Evolutionary conservation across 2,797 vertebrate genomes (phyloP).

Genomic region (Enteromius thamalakanensis): DNA sequence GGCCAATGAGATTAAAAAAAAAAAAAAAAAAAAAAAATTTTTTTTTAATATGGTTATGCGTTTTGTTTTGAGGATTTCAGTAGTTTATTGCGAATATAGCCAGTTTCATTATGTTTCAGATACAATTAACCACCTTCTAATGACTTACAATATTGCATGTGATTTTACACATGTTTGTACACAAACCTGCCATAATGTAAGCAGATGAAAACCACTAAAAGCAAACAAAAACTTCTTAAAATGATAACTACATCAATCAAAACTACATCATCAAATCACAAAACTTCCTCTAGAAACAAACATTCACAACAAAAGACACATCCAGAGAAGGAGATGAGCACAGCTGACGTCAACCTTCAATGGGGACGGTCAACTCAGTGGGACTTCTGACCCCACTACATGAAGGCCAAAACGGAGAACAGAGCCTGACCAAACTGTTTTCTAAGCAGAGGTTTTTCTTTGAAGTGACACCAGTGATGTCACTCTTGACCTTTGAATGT

Average conservation of each 20-base stretch:
- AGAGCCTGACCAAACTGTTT: constrained; percentile 20
- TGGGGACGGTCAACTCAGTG: background rate
- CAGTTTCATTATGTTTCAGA: background rate
- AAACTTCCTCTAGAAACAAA: background rate
- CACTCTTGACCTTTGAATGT: constrained; percentile 56
- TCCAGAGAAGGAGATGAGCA: background rate
- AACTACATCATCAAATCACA: too few relatives aligned
- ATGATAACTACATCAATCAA: background rate
- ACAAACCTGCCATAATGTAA: background rate
- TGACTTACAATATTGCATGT: background rate
- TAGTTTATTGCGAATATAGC: background rate
- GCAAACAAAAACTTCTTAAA: background rate
- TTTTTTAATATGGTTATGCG: too few relatives aligned
- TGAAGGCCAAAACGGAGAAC: constrained; percentile 13
- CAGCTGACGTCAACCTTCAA: background rate
- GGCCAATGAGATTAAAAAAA: too few relatives aligned
- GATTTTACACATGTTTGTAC: background rate
- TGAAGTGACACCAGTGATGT: constrained; percentile 53
- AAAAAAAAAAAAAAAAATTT: too few relatives aligned
- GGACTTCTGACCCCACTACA: constrained; percentile 1
- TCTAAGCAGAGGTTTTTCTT: constrained; percentile 37
- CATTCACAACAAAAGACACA: background rate
- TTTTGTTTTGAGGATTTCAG: too few relatives aligned
- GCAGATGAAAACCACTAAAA: background rate
- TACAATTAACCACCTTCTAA: background rate